These are phyloP conservation scores for Abscondita cerata DNA, from an alignment of 2,888 invertebrate genomes.

Conservation along the genomic window DNA sequence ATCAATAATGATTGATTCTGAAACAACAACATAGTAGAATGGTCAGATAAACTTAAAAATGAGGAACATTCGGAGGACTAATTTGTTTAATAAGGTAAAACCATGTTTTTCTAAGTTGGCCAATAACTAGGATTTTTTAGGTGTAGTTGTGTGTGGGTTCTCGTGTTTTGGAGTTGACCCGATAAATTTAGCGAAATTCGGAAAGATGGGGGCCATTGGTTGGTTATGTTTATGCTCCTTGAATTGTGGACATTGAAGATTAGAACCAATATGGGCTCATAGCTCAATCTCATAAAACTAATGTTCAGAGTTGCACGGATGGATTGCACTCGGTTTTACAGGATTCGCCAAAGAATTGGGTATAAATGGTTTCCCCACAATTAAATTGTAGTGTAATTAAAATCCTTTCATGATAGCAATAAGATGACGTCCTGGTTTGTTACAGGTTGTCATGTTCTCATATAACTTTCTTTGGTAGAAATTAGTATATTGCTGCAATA, in stretches of 20 bases:
- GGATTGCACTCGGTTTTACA: conserved; percentile 91
- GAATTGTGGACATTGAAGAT: conserved; percentile 97
- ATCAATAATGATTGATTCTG: too few species aligned
- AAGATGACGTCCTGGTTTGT: too few species aligned
- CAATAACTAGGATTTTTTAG: too few species aligned
- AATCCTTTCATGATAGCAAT: too few species aligned
- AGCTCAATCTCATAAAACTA: conserved; percentile 87
- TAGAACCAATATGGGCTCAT: conserved; percentile 94
- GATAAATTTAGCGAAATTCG: conserved; percentile 73
- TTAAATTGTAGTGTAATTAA: conserved; percentile 98
- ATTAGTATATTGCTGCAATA: too few species aligned
- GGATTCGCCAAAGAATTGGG: conserved; percentile 85
- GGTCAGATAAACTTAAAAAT: too few species aligned
- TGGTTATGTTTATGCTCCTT: conserved; percentile 98
- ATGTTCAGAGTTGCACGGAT: conserved; percentile 88
- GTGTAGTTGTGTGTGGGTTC: conserved; percentile 55
- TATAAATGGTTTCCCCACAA: conserved; percentile 91
- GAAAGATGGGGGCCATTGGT: conserved; percentile 79
- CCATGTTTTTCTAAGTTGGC: too few species aligned
- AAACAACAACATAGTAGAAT: too few species aligned
- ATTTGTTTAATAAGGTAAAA: too few species aligned
- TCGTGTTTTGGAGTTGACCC: conserved; percentile 82
- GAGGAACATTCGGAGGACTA: too few species aligned
- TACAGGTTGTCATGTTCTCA: too few species aligned
- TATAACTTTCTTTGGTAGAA: too few species aligned